Percentiles rank a stretch among this genome's conserved stretches.
Conservation (phyloP, 2,888 invertebrate species). For the Eueremaeus valkanovi region DNA sequence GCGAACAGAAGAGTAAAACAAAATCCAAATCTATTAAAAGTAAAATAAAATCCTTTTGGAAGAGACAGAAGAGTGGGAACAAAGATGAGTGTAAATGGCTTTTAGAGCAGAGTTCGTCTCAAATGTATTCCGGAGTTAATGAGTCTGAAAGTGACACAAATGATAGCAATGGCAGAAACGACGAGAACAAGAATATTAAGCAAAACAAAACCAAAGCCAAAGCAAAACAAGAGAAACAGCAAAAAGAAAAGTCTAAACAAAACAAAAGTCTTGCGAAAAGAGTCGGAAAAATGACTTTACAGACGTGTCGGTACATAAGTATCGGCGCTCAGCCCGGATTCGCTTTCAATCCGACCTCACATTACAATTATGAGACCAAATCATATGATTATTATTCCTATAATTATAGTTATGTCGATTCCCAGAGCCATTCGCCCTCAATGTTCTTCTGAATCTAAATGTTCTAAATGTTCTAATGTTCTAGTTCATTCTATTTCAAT, state of each 20-base stretch:
- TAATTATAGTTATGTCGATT: background rate
- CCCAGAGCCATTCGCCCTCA: background rate
- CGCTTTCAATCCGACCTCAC: background rate
- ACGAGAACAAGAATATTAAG: background rate
- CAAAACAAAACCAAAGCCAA: background rate
- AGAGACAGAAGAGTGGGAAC: background rate
- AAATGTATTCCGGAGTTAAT: constrained; percentile 16
- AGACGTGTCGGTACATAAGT: constrained; percentile 36
- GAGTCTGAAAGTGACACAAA: background rate
- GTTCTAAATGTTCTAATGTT: no score
- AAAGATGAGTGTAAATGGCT: constrained; percentile 31
- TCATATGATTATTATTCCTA: constrained; percentile 8
- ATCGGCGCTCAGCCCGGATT: background rate
- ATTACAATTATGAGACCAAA: constrained; percentile 23
- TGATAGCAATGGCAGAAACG: background rate
- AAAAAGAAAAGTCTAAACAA: constrained; percentile 37
- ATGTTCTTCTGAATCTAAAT: constrained; percentile 9
- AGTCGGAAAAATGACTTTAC: constrained; percentile 36
- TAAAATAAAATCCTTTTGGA: background rate
- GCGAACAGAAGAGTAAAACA: background rate
- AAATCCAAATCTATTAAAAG: constrained; percentile 9
- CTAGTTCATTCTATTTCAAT: no score
- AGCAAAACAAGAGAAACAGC: background rate
- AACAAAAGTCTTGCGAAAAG: constrained; percentile 25
- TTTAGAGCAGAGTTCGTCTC: constrained; percentile 21